These are phyloP conservation scores for Heterodera filipjevi DNA, from an alignment of 2,888 invertebrate species.

Conservation along the genomic window DNA sequence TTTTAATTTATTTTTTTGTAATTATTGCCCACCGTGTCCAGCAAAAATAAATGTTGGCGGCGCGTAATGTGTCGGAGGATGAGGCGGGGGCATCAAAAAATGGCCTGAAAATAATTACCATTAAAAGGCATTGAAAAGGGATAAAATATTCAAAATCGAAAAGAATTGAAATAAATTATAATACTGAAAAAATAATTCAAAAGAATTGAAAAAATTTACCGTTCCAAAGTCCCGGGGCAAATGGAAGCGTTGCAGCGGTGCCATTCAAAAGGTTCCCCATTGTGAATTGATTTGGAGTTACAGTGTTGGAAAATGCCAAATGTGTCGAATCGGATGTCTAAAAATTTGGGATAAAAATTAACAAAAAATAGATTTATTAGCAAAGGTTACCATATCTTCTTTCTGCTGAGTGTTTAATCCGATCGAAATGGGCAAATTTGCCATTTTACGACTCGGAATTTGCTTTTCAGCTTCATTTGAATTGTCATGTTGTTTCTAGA, in stretches of 20 bases:
- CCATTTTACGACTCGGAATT: neutral
- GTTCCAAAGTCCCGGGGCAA: neutral
- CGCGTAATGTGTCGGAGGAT: neutral
- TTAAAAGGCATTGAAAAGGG: too few species aligned
- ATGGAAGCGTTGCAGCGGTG: neutral
- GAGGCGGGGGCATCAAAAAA: neutral
- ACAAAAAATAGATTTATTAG: neutral
- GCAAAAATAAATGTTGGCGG: constrained; percentile 4
- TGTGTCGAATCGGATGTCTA: neutral
- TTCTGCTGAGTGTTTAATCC: neutral
- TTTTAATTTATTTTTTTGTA: neutral
- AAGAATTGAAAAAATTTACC: too few species aligned
- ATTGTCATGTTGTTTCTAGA: neutral
- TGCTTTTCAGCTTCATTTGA: neutral
- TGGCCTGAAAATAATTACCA: neutral
- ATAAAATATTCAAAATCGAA: too few species aligned
- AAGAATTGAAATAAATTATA: too few species aligned
- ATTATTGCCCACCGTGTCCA: neutral
- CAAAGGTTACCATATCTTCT: neutral
- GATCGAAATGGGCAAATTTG: neutral
- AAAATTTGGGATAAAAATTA: neutral
- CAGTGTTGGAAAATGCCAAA: neutral
- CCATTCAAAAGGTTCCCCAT: neutral
- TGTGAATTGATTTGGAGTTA: neutral
- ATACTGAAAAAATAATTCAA: too few species aligned